phyloP scores from a whole-genome alignment of 2,113 vertebrate genomes.

The Glaucidium brasilianum region DNA sequence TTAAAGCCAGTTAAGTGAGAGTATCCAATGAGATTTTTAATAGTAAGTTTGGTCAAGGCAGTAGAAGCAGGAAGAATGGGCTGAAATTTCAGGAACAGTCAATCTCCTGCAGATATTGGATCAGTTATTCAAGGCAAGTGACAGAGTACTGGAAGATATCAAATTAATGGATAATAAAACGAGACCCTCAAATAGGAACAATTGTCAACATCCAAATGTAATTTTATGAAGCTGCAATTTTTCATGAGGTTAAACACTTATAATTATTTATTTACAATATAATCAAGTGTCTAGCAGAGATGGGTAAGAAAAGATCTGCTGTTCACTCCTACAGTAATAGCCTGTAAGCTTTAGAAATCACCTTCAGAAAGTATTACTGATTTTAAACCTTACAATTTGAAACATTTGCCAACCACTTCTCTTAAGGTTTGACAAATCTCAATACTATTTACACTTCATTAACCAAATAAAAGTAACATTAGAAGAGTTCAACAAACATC shows the following conservation, averaged over 20 bases:
- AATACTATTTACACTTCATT: background rate
- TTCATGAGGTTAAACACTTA: background rate
- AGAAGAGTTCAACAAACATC: background rate
- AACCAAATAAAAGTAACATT: background rate
- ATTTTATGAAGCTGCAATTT: background rate
- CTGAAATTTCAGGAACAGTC: slow-evolving; percentile 24
- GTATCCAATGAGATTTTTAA: background rate
- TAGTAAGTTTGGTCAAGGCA: background rate
- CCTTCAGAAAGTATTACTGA: background rate
- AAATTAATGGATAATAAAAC: slow-evolving; percentile 18
- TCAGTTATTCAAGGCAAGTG: slow-evolving; percentile 1
- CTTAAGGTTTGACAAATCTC: slow-evolving; percentile 15
- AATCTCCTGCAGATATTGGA: background rate
- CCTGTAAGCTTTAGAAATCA: background rate
- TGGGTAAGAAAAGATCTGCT: background rate
- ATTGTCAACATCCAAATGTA: background rate
- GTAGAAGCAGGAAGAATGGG: slow-evolving; percentile 30
- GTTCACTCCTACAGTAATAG: background rate
- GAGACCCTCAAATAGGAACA: background rate
- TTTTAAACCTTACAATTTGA: background rate
- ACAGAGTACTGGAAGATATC: slow-evolving; percentile 6
- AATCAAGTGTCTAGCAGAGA: background rate
- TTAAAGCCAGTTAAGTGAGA: background rate
- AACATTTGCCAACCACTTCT: slow-evolving; percentile 3
- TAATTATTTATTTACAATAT: background rate